phyloP scores from a whole-genome alignment of 2,797 vertebrate genomes.

The Pangasius mekongensis region DNA sequence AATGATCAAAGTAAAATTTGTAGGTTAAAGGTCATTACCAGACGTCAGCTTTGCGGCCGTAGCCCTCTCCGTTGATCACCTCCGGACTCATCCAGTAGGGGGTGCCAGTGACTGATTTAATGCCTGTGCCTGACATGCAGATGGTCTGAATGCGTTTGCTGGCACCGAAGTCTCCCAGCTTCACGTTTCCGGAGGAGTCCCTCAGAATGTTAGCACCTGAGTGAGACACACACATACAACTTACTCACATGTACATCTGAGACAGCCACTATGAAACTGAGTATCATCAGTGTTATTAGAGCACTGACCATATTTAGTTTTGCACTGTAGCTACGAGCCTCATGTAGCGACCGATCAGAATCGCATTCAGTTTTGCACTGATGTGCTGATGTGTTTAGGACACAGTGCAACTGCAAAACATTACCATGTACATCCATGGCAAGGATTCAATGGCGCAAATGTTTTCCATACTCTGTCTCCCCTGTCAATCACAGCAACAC shows the following conservation, averaged over 20 bases:
- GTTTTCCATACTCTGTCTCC: not conserved
- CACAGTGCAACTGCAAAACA: not conserved
- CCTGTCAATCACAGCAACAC: not conserved
- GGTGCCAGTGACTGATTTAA: slow-evolving; percentile 92
- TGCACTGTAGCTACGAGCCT: not conserved
- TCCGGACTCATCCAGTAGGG: slow-evolving; percentile 96
- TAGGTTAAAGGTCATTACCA: slow-evolving; percentile 76
- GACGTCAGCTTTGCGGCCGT: slow-evolving; percentile 89
- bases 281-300: not conserved
- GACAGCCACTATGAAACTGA: not conserved
- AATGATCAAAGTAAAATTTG: not conserved
- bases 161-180: slow-evolving; percentile 93
- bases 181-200: slow-evolving; percentile 90
- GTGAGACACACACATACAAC: slow-evolving; percentile 6
- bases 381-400: not conserved
- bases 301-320: not conserved
- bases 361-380: not conserved
- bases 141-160: slow-evolving; percentile 94
- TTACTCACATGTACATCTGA: not conserved
- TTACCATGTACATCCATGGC: not conserved
- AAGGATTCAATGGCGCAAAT: not conserved
- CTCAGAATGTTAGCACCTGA: slow-evolving; percentile 92
- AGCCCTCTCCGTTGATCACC: slow-evolving; percentile 92
- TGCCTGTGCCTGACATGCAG: slow-evolving; percentile 92
- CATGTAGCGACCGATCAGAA: not conserved